Conservation (phyloP, 2,888 invertebrate genomes). For the Athalia circularis region DNA sequence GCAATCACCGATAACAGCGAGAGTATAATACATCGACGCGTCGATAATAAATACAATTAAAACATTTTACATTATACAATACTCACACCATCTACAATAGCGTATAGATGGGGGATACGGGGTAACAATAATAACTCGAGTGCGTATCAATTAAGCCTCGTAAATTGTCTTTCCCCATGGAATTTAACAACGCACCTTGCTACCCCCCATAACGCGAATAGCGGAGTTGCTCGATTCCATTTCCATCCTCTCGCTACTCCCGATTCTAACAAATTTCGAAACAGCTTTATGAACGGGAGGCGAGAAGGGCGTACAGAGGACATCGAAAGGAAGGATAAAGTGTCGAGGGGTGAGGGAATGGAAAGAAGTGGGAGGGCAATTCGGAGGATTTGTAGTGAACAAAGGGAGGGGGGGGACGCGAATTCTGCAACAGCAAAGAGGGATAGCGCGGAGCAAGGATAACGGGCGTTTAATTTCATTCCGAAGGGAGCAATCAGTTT, state of each 20-base stretch:
- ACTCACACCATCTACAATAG: too few species aligned
- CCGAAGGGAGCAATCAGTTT: constrained; percentile 42
- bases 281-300: constrained; percentile 37
- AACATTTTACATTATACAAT: too few species aligned
- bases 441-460: constrained; percentile 37
- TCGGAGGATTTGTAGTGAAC: constrained; percentile 46
- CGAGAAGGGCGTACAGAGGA: constrained; percentile 46
- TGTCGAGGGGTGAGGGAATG: constrained; percentile 48
- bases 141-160: constrained; percentile 15
- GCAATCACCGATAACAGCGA: too few species aligned
- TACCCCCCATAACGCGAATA: background rate
- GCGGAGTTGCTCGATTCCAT: constrained; percentile 12
- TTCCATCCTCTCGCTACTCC: constrained; percentile 16
- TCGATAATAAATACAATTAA: too few species aligned
- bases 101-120: background rate
- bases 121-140: constrained; percentile 13
- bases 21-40: too few species aligned
- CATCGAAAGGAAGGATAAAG: constrained; percentile 59
- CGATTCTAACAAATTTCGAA: constrained; percentile 40
- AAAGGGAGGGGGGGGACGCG: constrained; percentile 37
- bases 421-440: constrained; percentile 50
- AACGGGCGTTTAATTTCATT: constrained; percentile 43
- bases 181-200: constrained; percentile 17
- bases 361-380: constrained; percentile 45
- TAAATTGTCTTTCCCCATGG: constrained; percentile 33